Evolutionary conservation across 2,888 invertebrate species (phyloP), one percentile per base, ranked within the genome.

Genomic region (Dascillus cervinus): DNA sequence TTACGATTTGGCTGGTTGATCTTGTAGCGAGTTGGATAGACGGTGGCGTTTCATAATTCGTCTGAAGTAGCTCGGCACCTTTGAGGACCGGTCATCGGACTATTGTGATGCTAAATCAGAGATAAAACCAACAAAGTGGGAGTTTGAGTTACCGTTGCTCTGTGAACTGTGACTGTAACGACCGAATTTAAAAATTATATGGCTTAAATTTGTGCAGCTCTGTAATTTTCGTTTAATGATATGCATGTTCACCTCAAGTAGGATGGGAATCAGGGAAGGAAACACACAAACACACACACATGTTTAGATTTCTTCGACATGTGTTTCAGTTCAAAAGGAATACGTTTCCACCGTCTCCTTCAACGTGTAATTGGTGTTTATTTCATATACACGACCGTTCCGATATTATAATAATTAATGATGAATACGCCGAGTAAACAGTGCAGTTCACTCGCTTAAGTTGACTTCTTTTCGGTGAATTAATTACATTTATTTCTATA

Each of bases 161-260:
- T 44, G 39, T 49, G 49, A 49, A 46, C 53, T 54, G 53, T 54
- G 51, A 54, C 55, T 53, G 55, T 53, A 54, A 54, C 53, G 54
- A 53, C 54, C 55, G 50, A 53, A 51, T 53, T 49, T 46, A 47
- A 49, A 52, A 53, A 55, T 53, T 53, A 53, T 44, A 53, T 41
- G 44, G 44, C 47, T 41, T 42, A 44, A 47, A 47, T 6, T 17
- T 49, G 37, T 41, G 40, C 44, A 32, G 39, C 43, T 44, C 44
- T 47, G 43, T 53, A 52, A 55, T 53, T 55, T 53, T 37, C 36
- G n/a, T n/a, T 44, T 55, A 55, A 55, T 55, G 53, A 55, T 53
- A 55, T 55, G 55, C 55, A 55, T 52, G 52, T 37, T 41, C 38
- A 43, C 38, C 44, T 44, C 52, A 53, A 44, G 50, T n/a, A n/a